Base-by-base conservation (phyloP, 2,113 vertebrate genomes). In the Balaeniceps rex region DNA sequence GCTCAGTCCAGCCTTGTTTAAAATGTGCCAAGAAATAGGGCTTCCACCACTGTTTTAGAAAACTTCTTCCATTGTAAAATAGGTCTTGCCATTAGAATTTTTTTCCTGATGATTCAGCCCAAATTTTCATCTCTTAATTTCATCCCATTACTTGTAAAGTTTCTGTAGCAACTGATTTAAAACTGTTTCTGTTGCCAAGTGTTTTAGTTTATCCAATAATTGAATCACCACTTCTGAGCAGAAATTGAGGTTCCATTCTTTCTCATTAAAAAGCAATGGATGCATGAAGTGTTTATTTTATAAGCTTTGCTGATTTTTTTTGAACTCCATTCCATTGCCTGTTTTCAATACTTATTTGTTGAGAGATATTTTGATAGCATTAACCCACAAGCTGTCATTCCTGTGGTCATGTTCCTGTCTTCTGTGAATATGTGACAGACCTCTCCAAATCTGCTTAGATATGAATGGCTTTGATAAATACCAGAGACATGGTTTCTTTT, bases 111-210 rank as follows among this genome's bases (percentile, higher is more conserved):
- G 83, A 82, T 83, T 83, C 60, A 93, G 57, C 29, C 79, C 69
- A 84, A 76, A 69, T 87, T 95, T 97, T 96, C 42, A 71, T 92
- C 11, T 96, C 72, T 93, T 83, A 85, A 93, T 97, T 97, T 97
- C 49, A 77, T 95, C 82, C 54, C 14, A 64, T 92, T 90, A 72
- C 60, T 88, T 83, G 19, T 75, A 79, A 91, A 58, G 14, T 86
- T 91, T 88, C 58, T 95, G 12, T 82, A 75, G 42, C 70, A 94
- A 77, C 31, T 91, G 61, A 69, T 88, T 84, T 88, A 75, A 77
- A 70, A 69, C 33, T 76, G 4, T 95, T 97, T 92, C 81, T 10
- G 54, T 87, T 89, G 71, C 63, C 77, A 88, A 72, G 26, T 72
- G 31, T 78, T 92, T 83, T 66, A n/a, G 25, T 85, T 93, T 83